Evolutionary conservation across 2,888 invertebrate genomes (phyloP), one percentile per base, ranked within the genome.

Genomic region (Dorcus parallelipipedus): DNA sequence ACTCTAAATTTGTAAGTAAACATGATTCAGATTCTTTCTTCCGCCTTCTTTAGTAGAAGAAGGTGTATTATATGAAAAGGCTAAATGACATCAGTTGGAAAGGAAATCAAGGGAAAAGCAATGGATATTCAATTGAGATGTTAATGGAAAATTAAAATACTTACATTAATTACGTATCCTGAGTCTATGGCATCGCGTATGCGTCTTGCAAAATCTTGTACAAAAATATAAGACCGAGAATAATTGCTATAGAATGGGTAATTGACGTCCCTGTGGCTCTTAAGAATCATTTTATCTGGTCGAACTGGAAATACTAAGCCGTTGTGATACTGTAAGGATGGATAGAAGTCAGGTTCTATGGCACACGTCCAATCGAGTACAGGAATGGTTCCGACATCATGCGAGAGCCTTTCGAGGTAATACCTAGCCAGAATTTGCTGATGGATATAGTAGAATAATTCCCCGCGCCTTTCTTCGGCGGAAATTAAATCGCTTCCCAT

Each of bases 361-460:
- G 81, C 76, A 48, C 76, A 73, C 60, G 81, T 78, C 69, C 81
- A 81, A 33, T 84, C 80, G 59, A 87, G 80, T 8, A 81, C 79
- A 33, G 83, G 80, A 62, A 90, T 85, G 62, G 87, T 86, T n/a
- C 85, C 84, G 50, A 87, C 80, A 60, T 84, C 86, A 71, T 88
- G 85, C 7, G 88, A 85, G 56, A 90, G 78, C 74, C 91, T 86
- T 73, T 91, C 90, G 78, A 90, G 80, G 72, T 90, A 87, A 77
- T 90, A 91, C 64, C 87, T 86, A 60, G 87, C 82, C 63, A 90
- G 68, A 9, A 90, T 68, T 75, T 90, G 88, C 70, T 88, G 88
- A 69, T 88, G 84, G 60, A 82, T 73, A 74, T 82, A 86, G 74
- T 87, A 84, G 78, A 82, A 86, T 58, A 79, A 76, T 76, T 87